A percentile compares a stretch with the other conserved stretches of the same genome.
phyloP scores from a whole-genome alignment of 2,888 invertebrate species.

The Athalia circularis region DNA sequence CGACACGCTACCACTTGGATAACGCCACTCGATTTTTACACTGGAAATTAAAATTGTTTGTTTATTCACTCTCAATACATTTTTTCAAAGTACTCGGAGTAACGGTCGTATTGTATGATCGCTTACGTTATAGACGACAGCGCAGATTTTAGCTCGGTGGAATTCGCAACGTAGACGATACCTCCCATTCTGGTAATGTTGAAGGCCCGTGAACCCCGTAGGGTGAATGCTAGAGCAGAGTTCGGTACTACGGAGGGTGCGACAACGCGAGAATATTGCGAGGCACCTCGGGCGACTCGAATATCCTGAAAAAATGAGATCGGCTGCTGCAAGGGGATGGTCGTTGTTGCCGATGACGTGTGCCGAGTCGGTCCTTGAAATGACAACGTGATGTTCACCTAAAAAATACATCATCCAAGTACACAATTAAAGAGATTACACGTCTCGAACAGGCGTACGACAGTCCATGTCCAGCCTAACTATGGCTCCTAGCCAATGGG shows the following conservation, averaged over 20 bases:
- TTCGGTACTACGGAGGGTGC: slow-evolving; percentile 61
- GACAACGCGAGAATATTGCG: slow-evolving; percentile 62
- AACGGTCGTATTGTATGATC: slow-evolving; percentile 26
- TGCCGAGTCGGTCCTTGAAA: slow-evolving; percentile 67
- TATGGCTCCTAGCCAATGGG: slow-evolving; percentile 26
- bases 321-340: slow-evolving; percentile 57
- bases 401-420: slow-evolving; percentile 2
- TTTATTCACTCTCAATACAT: background rate
- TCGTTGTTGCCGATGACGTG: slow-evolving; percentile 59
- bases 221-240: slow-evolving; percentile 56
- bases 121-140: slow-evolving; percentile 72
- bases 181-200: slow-evolving; percentile 77
- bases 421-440: background rate
- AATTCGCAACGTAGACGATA: slow-evolving; percentile 77
- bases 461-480: slow-evolving; percentile 11
- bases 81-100: no score
- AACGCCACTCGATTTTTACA: slow-evolving; percentile 73
- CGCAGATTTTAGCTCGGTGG: slow-evolving; percentile 72
- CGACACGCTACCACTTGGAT: slow-evolving; percentile 56
- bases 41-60: slow-evolving; percentile 57
- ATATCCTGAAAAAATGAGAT: slow-evolving; percentile 60
- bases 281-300: slow-evolving; percentile 59
- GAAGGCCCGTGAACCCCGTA: slow-evolving; percentile 72
- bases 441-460: background rate
- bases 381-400: slow-evolving; percentile 67